Evolutionary conservation across 2,888 invertebrate species (phyloP).

Genomic region (Tetrapedia diversipes): DNA sequence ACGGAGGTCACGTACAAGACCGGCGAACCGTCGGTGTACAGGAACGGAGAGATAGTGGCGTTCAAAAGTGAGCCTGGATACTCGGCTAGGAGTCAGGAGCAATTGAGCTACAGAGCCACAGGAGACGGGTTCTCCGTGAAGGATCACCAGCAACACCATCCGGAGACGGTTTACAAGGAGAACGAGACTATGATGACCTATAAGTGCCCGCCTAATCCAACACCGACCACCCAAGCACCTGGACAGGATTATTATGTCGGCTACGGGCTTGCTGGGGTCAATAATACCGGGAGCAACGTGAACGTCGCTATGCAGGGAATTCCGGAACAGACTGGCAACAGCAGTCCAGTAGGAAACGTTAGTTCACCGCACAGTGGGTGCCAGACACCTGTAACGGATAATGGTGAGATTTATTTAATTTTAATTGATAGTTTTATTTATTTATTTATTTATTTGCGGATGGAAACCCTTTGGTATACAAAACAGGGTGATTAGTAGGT

Average conservation of each 20-base stretch:
- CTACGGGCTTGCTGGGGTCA: constrained; percentile 71
- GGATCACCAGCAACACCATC: constrained; percentile 74
- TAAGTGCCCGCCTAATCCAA: constrained; percentile 58
- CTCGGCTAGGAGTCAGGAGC: constrained; percentile 72
- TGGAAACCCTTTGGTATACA: too few species aligned
- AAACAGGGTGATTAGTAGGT: too few species aligned
- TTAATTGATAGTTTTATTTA: not conserved
- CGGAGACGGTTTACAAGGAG: constrained; percentile 72
- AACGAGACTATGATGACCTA: constrained; percentile 69
- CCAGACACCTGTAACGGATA: constrained; percentile 77
- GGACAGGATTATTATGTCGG: constrained; percentile 77
- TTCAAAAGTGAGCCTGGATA: constrained; percentile 78
- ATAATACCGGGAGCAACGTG: constrained; percentile 59
- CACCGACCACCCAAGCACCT: constrained; percentile 58
- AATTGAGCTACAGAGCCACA: constrained; percentile 62
- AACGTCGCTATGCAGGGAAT: constrained; percentile 73
- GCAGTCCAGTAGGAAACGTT: constrained; percentile 72
- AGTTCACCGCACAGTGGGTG: constrained; percentile 76
- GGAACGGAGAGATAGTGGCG: constrained; percentile 78
- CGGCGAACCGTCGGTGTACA: constrained; percentile 77
- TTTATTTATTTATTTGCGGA: too few species aligned
- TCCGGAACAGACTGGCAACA: constrained; percentile 71
- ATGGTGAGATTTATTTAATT: constrained; percentile 70
- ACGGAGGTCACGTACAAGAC: constrained; percentile 82
- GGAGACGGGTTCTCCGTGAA: constrained; percentile 74